Evolutionary conservation across 2,113 vertebrate species (phyloP), one percentile per base, ranked within the genome.

Genomic region (Herpetotheres cachinnans): DNA sequence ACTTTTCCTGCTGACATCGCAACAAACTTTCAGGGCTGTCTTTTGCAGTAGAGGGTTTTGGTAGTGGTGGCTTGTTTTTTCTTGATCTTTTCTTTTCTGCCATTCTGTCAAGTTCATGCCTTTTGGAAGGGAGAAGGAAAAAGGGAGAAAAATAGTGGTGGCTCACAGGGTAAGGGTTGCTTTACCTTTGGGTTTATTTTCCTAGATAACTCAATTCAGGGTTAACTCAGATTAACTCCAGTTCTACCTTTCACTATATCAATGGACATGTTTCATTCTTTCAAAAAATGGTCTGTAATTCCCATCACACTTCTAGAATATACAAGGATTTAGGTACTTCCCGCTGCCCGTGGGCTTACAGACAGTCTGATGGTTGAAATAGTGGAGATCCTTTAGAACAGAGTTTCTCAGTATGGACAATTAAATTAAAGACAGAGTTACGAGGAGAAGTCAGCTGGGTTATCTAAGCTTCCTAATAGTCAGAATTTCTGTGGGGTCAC

Each of bases 1-100:
- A 95, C 89, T 91, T 94, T 94, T 88, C 72, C 90, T 94, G 92
- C 90, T 96, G 95, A 88, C 77, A 97, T 91, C 5, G 74, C 84
- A 96, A 93, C 86, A 97, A 95, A 97, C 91, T 93, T 97, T 47
- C 52, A 65, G n/a, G 38, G 79, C 54, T 72, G 65, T 77, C 24
- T 82, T 72, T 85, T 83, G 56, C 8, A 2, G 72, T 58, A 54
- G n/a, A 70, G 62, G 40, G 50, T 7, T 62, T 73, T 77, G 79
- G 67, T 83, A 4, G 20, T 46, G 36, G 62, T 90, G 62, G 55
- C 55, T 93, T 44, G 4, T 34, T 89, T 93, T 91, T 61, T 77
- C 67, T 78, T 90, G 38, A 11, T 82, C 7, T 63, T 55, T 38
- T 66, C 59, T 67, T 66, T 73, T 16, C 73, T 90, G 66, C n/a